A percentile compares a stretch with the other conserved stretches of the same genome.
Conservation (phyloP, 2,888 invertebrate species). For the Drosophila birchii region DNA sequence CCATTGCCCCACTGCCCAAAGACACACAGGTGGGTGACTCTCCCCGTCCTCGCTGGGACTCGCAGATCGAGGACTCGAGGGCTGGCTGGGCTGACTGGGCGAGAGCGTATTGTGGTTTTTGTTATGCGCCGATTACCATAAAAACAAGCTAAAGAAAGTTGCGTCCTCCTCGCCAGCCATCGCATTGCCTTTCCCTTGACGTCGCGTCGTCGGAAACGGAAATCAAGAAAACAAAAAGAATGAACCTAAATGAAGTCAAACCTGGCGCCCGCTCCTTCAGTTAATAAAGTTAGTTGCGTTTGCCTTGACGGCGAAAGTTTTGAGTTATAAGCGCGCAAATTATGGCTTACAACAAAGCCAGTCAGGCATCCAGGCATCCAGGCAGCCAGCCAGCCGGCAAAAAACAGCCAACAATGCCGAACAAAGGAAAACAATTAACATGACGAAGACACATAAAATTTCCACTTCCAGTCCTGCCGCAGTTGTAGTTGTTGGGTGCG, state of each 20-base stretch:
- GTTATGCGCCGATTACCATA: constrained; percentile 73
- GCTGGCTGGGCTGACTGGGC: constrained; percentile 50
- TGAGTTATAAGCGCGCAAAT: constrained; percentile 73
- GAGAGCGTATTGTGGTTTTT: constrained; percentile 31
- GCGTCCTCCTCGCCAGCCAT: constrained; percentile 18
- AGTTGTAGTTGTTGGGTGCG: constrained; percentile 45
- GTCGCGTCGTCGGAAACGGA: constrained; percentile 67
- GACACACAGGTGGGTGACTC: constrained; percentile 61
- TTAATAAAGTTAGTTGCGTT: constrained; percentile 77
- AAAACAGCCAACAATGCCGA: constrained; percentile 47
- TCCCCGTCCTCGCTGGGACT: constrained; percentile 4
- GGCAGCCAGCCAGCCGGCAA: constrained; percentile 28
- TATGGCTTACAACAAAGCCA: constrained; percentile 64
- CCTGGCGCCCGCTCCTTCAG: constrained; percentile 55
- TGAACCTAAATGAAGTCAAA: constrained; percentile 76
- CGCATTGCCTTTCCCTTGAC: constrained; percentile 10
- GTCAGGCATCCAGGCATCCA: neutral
- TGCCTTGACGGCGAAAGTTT: constrained; percentile 55
- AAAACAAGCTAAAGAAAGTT: constrained; percentile 60
- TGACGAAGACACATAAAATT: constrained; percentile 78
- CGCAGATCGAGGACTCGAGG: constrained; percentile 13
- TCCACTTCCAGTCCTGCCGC: constrained; percentile 37
- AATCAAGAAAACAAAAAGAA: constrained; percentile 79
- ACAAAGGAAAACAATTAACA: constrained; percentile 77
- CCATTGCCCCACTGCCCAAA: neutral